Conservation (phyloP, 1,140 invertebrate species). For the Drepana arcuata region DNA sequence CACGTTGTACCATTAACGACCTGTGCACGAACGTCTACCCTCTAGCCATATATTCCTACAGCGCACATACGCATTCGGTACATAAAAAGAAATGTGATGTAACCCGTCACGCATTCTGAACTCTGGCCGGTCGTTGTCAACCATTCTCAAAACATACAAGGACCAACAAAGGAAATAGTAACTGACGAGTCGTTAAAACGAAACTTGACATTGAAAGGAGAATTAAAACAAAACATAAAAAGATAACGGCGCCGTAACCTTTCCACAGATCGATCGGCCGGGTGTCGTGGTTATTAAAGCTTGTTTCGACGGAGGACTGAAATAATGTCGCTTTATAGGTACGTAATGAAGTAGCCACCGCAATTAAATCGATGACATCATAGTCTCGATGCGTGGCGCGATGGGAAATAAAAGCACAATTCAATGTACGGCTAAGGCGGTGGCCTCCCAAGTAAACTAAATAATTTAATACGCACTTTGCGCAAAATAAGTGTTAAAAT, state of each 20-base stretch:
- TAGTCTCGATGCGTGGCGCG: constrained; percentile 30
- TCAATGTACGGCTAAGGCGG: constrained; percentile 50
- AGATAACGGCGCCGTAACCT: constrained; percentile 28
- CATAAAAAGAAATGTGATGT: constrained; percentile 24
- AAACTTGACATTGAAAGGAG: constrained; percentile 27
- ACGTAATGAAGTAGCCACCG: constrained; percentile 46
- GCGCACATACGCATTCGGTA: constrained; percentile 9
- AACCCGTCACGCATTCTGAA: constrained; percentile 25
- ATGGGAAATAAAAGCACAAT: constrained; percentile 56
- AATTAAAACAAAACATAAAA: constrained; percentile 22
- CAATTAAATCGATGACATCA: constrained; percentile 66
- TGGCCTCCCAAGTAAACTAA: too few relatives aligned
- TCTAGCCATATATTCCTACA: constrained; percentile 15
- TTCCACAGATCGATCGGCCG: constrained; percentile 23
- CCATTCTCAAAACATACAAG: constrained; percentile 3
- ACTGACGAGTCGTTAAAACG: constrained; percentile 8
- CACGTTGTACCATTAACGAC: constrained; percentile 53
- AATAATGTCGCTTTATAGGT: constrained; percentile 36
- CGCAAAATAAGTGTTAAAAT: too few relatives aligned
- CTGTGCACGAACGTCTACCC: constrained; percentile 36
- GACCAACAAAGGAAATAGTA: constrained; percentile 7
- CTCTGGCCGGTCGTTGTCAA: constrained; percentile 5
- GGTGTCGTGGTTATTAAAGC: constrained; percentile 10
- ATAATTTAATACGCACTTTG: too few relatives aligned
- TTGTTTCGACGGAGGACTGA: constrained; percentile 19